phyloP scores from a whole-genome alignment of 2,113 vertebrate genomes.

The Chelonoidis abingdonii region DNA sequence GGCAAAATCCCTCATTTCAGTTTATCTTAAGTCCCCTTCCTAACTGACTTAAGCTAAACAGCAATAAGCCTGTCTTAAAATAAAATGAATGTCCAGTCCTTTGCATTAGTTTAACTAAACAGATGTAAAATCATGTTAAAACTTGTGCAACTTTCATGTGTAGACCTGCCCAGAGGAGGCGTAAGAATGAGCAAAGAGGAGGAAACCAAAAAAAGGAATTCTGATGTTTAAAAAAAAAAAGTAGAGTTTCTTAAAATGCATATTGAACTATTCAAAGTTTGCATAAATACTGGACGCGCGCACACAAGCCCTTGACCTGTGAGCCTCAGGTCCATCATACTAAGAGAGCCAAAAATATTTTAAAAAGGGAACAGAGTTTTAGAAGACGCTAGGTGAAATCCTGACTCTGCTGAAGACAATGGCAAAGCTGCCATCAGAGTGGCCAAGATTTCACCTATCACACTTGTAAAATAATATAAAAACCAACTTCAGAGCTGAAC shows the following conservation, averaged over 20 bases:
- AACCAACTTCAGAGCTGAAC: not conserved
- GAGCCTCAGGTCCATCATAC: not conserved
- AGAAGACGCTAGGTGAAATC: not conserved
- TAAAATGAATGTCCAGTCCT: not conserved
- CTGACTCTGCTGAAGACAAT: not conserved
- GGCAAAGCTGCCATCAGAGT: not conserved
- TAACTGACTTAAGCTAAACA: not conserved
- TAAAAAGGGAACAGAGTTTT: not conserved
- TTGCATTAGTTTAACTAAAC: not conserved
- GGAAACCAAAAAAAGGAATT: not conserved
- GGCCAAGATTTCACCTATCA: not conserved
- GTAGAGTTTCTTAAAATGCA: not conserved
- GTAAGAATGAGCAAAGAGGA: not conserved
- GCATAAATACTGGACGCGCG: rapidly evolving
- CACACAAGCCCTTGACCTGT: not conserved
- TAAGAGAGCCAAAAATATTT: not conserved
- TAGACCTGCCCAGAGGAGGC: not conserved
- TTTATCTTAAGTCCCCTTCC: not conserved
- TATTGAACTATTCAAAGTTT: not conserved
- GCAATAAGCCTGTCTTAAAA: not conserved
- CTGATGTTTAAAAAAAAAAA: not conserved
- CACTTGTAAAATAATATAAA: not conserved
- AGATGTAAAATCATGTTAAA: not conserved
- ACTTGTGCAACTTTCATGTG: not conserved
- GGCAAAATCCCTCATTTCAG: not conserved